A percentile compares a stretch with the other conserved stretches of the same genome.
phyloP scores from a whole-genome alignment of 2,888 invertebrate genomes.

The Apodemia mormo region DNA sequence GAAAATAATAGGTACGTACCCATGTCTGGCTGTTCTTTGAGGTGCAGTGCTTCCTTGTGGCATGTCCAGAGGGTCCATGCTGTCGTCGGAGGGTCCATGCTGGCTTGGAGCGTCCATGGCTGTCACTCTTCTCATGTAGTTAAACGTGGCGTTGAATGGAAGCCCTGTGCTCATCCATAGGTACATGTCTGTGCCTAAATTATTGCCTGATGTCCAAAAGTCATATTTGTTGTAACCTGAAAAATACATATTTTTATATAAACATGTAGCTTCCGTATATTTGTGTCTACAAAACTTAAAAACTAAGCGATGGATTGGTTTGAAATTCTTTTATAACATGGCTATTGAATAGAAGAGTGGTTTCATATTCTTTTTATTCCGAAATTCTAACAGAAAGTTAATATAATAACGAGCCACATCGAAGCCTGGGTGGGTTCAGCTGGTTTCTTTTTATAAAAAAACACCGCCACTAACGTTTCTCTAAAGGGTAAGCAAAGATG shows the following conservation, averaged over 20 bases:
- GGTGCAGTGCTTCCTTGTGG: constrained; percentile 89
- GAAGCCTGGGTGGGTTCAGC: too few species aligned
- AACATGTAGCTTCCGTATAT: too few species aligned
- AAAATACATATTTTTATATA: constrained; percentile 31
- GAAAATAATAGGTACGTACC: constrained; percentile 62
- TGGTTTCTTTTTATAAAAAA: too few species aligned
- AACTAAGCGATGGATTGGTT: too few species aligned
- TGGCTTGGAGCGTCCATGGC: constrained; percentile 76
- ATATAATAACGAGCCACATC: too few species aligned
- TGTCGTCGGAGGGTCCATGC: constrained; percentile 66
- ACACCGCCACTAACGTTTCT: too few species aligned
- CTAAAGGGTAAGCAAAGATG: too few species aligned
- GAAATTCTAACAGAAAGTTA: too few species aligned
- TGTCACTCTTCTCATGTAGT: constrained; percentile 85
- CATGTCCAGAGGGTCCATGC: constrained; percentile 83
- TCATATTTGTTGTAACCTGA: constrained; percentile 89
- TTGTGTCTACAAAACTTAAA: too few species aligned
- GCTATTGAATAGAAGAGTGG: too few species aligned
- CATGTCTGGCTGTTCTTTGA: constrained; percentile 89
- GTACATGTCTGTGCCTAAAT: constrained; percentile 92
- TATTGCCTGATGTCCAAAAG: constrained; percentile 95
- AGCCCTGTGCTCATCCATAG: constrained; percentile 95
- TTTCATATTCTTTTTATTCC: too few species aligned
- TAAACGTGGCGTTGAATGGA: constrained; percentile 94
- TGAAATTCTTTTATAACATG: too few species aligned